Base-by-base conservation (phyloP, 2,797 vertebrate genomes). In the Sebastolobus alascanus region DNA sequence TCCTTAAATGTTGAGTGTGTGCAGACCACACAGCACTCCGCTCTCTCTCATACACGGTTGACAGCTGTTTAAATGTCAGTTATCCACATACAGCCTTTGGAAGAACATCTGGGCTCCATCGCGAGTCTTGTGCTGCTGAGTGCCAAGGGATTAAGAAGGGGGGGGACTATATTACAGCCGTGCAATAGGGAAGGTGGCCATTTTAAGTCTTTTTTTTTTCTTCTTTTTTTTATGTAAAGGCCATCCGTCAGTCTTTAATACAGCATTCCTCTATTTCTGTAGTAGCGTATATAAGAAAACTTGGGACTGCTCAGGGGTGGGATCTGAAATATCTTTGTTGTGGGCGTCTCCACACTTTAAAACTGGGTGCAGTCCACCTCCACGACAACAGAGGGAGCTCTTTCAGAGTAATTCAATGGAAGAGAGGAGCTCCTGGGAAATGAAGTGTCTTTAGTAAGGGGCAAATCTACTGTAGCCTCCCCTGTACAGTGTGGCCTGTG, bases 391-490 rank as follows among this genome's bases (percentile, higher is more conserved):
- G 91, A 92, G 88, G 93, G 95, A 93, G 93, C 92, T 92, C 93
- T 91, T 94, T 91, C 77, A 80, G 86, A 92, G 90, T 82, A 91
- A 91, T 84, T 92, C 87, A 88, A 90, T 86, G 84, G 90, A 91
- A 90, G 89, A 89, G 83, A 87, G 74, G 88, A 89, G 92, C 90
- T 94, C 92, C 91, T 85, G 88, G 88, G 89, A 90, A 92, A 87
- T 81, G 89, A 83, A 90, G 87, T 92, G 89, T 93, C 91, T 87
- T 98, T 97, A 99, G 94, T 99, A 99, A 89, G 98, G 98, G 92
- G 98, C 97, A 93, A 99, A 99, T 97, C 98, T 97, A 96, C 98
- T 99, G 97, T 99, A 99, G 96, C 98, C 98, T 94, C 98, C 98
- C 96, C 98, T 97, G 96, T 99, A 99, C 96, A 99, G 97, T 87